Conservation (phyloP, 2,797 vertebrate genomes). For the Psittacula derbiana region DNA sequence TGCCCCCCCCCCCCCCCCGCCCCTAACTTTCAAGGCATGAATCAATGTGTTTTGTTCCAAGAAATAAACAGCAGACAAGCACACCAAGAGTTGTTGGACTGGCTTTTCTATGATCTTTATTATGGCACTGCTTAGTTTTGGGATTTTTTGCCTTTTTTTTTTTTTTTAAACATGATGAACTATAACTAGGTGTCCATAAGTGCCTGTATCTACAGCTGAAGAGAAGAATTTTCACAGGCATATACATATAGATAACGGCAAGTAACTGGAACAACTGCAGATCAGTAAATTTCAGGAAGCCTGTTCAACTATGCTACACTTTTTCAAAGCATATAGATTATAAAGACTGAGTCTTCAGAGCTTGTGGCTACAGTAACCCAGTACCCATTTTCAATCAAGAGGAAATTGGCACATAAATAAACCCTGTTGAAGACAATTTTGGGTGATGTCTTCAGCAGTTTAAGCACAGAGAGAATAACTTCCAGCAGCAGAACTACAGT, state of each 20-base stretch:
- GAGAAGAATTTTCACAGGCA: neutral
- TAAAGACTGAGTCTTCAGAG: neutral
- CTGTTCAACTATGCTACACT: neutral
- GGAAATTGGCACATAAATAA: neutral
- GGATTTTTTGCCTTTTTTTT: neutral
- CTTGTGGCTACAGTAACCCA: neutral
- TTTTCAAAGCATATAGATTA: neutral
- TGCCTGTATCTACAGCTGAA: neutral
- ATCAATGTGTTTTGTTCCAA: neutral
- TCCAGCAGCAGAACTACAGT: neutral
- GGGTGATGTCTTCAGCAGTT: neutral
- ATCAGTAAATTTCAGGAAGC: neutral
- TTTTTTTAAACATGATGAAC: neutral
- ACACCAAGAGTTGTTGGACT: neutral
- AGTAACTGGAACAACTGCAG: neutral
- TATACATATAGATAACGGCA: neutral
- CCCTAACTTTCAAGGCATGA: neutral
- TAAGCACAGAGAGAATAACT: neutral
- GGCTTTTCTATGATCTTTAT: neutral
- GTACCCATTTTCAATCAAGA: neutral
- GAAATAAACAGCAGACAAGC: neutral
- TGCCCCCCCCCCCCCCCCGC: neutral
- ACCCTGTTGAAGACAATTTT: neutral
- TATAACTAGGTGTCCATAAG: neutral
- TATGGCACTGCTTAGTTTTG: neutral